Conservation (phyloP, 2,888 invertebrate species). For the Caenorhabditis afra region DNA sequence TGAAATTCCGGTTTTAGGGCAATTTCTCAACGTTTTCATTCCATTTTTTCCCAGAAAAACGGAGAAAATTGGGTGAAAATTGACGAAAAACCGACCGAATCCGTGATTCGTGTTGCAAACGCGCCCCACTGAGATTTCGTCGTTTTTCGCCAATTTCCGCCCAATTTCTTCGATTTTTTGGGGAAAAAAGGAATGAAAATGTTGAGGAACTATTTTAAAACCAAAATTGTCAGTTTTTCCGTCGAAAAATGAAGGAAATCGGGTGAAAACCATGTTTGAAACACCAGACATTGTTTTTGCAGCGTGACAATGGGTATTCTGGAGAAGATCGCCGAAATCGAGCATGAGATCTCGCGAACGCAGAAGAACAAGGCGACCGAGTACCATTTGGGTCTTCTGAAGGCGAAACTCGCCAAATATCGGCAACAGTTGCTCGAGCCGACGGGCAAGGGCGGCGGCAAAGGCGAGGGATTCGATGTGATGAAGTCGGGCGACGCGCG, state of each 20-base stretch:
- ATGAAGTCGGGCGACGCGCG: slow-evolving; percentile 97
- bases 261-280: not conserved
- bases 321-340: slow-evolving; percentile 98
- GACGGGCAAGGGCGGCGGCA: slow-evolving; percentile 90
- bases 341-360: slow-evolving; percentile 97
- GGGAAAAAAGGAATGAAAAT: too few relatives aligned
- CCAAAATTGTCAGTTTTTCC: too few relatives aligned
- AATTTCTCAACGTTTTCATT: too few relatives aligned
- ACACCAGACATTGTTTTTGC: not conserved
- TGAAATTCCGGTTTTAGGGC: too few relatives aligned
- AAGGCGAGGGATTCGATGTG: slow-evolving; percentile 95
- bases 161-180: too few relatives aligned
- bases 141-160: too few relatives aligned
- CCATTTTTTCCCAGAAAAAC: too few relatives aligned
- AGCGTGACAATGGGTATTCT: slow-evolving; percentile 91
- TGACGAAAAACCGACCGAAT: too few relatives aligned
- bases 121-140: too few relatives aligned
- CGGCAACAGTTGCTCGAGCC: slow-evolving; percentile 95
- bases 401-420: slow-evolving; percentile 93
- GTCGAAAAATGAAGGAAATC: not conserved
- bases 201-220: too few relatives aligned
- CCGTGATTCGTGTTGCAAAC: too few relatives aligned
- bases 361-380: slow-evolving; percentile 99
- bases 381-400: slow-evolving; percentile 96
- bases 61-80: too few relatives aligned